Conservation (phyloP, 2,888 invertebrate species). For the Meganola albula region DNA sequence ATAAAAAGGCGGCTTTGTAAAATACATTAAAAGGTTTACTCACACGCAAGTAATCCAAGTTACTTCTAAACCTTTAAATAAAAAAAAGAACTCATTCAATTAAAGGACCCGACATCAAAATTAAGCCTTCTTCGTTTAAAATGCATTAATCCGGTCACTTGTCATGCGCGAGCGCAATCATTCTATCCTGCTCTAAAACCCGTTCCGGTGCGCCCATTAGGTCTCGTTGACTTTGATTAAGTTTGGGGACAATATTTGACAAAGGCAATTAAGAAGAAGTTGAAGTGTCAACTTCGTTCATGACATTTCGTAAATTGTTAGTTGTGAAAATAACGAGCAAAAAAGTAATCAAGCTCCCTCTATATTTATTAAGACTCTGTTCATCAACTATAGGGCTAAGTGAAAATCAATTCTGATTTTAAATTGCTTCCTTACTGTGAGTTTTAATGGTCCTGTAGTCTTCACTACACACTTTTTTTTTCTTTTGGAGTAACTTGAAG, state of each 20-base stretch:
- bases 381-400: constrained; percentile 23
- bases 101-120: constrained; percentile 65
- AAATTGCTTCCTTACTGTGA: constrained; percentile 30
- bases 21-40: constrained; percentile 8
- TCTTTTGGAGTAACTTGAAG: constrained; percentile 68
- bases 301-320: constrained; percentile 57
- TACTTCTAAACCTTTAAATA: constrained; percentile 19
- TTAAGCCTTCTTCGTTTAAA: constrained; percentile 77
- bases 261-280: constrained; percentile 39
- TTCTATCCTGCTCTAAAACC: constrained; percentile 63
- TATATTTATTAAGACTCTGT: constrained; percentile 30
- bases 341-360: constrained; percentile 40
- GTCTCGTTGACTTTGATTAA: constrained; percentile 59
- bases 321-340: constrained; percentile 34
- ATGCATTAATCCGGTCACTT: constrained; percentile 76
- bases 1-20: constrained; percentile 9
- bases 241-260: constrained; percentile 41
- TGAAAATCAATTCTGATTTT: constrained; percentile 27
- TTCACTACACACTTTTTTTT: constrained; percentile 36
- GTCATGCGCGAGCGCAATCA: constrained; percentile 60
- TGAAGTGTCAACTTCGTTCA: constrained; percentile 42
- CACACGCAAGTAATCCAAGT: constrained; percentile 21
- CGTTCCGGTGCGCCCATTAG: constrained; percentile 56
- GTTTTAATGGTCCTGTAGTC: constrained; percentile 6
- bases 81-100: constrained; percentile 58